Percentiles rank a stretch among this genome's conserved stretches.
These are phyloP conservation scores for Drosophila prosaltans DNA, from an alignment of 1,140 invertebrate genomes.

Conservation along the genomic window DNA sequence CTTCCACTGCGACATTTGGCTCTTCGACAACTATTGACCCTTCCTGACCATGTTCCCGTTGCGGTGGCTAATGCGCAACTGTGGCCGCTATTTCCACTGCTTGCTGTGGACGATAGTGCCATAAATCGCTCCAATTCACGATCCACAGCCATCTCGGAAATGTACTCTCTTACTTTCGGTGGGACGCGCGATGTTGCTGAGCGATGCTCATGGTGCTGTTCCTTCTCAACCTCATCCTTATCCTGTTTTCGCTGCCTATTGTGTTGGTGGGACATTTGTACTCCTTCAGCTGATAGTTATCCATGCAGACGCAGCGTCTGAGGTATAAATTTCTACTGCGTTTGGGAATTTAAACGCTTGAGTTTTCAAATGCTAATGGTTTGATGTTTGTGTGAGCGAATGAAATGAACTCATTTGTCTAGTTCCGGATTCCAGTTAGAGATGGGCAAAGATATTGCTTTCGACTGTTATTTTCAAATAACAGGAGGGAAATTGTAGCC, in stretches of 20 bases:
- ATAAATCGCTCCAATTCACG: conserved; percentile 52
- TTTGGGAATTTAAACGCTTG: not conserved
- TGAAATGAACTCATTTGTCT: not conserved
- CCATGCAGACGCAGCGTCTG: not conserved
- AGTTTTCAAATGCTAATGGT: conserved; percentile 14
- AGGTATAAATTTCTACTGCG: not conserved
- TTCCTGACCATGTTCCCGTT: not conserved
- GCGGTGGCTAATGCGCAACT: conserved; percentile 21
- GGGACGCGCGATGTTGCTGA: conserved; percentile 37
- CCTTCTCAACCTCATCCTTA: not conserved
- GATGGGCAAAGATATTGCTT: not conserved
- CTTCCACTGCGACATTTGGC: not conserved
- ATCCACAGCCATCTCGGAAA: conserved; percentile 39
- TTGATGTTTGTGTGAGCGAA: conserved; percentile 1
- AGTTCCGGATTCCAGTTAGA: not conserved
- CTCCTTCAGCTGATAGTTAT: not conserved
- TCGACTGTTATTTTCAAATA: not conserved
- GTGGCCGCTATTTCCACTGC: conserved; percentile 39
- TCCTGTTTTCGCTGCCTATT: conserved; percentile 22
- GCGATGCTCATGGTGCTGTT: not conserved
- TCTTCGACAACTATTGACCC: not conserved
- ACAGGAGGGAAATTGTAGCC: not conserved
- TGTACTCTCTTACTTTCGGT: conserved; percentile 39
- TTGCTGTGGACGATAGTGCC: conserved; percentile 44
- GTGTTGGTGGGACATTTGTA: not conserved